Percentiles rank a stretch among this genome's conserved stretches.
phyloP scores from a whole-genome alignment of 1,140 invertebrate species.

The Drosophila prosaltans region DNA sequence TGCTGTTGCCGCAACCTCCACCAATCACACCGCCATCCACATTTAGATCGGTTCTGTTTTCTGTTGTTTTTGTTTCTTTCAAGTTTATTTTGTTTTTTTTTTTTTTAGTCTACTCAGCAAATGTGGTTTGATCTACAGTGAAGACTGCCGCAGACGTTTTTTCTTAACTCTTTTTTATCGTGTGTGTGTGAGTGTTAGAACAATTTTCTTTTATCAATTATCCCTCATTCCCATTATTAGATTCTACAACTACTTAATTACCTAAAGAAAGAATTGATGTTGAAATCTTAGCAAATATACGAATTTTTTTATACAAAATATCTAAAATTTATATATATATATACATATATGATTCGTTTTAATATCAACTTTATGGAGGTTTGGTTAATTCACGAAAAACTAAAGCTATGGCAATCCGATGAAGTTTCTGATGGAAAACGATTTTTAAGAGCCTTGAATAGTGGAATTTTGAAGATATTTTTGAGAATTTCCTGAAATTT shows the following conservation, averaged over 20 bases:
- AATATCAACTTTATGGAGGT: neutral
- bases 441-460: no score
- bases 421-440: no score
- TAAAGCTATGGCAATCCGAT: no score
- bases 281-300: conserved; percentile 23
- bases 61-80: no score
- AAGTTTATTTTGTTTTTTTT: neutral
- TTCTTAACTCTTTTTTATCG: no score
- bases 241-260: neutral
- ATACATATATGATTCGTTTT: neutral
- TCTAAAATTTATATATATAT: neutral
- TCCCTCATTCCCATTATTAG: neutral
- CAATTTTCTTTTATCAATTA: conserved; percentile 36
- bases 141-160: neutral
- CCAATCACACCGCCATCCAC: neutral
- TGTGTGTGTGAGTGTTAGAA: conserved; percentile 27
- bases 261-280: neutral
- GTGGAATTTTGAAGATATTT: no score
- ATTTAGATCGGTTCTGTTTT: conserved; percentile 19
- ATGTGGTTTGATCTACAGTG: conserved; percentile 30
- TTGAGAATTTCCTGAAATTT: no score
- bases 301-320: conserved; percentile 9
- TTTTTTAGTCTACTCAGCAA: conserved; percentile 21
- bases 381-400: no score
- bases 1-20: no score